phyloP scores from a whole-genome alignment of 2,797 vertebrate species.

The Typhlichthys subterraneus region DNA sequence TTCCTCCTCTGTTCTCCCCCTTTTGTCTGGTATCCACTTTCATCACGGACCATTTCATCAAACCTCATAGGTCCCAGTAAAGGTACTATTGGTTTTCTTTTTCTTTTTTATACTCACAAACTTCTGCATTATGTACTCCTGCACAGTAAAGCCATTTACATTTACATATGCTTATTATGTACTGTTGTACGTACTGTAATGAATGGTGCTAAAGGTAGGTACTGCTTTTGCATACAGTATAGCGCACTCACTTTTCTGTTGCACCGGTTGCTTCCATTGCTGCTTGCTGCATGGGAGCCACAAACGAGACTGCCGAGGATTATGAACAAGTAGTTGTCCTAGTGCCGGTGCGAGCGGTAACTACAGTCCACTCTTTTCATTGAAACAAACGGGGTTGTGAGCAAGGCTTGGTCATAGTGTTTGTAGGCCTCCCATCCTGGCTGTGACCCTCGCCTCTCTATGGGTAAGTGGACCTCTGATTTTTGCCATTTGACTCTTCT shows the following conservation, averaged over 20 bases:
- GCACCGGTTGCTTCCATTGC: conserved; percentile 44
- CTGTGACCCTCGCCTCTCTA: conserved; percentile 71
- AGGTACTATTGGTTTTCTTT: conserved; percentile 86
- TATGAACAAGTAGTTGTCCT: conserved; percentile 51
- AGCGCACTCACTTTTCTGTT: conserved; percentile 43
- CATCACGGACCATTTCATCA: conserved; percentile 99
- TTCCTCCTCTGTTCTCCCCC: conserved; percentile 79
- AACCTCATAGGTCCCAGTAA: conserved; percentile 98
- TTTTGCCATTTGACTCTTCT: conserved; percentile 76
- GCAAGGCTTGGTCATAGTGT: conserved; percentile 64
- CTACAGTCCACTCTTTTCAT: conserved; percentile 41
- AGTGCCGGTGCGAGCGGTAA: conserved; percentile 57
- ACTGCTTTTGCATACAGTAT: conserved; percentile 51
- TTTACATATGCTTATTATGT: conserved; percentile 39
- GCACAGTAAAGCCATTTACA: conserved; percentile 50
- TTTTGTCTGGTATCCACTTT: conserved; percentile 94
- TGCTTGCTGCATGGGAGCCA: conserved; percentile 70
- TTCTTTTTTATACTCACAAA: conserved; percentile 46
- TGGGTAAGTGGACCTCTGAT: conserved; percentile 80
- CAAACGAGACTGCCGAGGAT: conserved; percentile 50
- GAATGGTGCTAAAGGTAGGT: conserved; percentile 77
- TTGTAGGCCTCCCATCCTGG: conserved; percentile 68
- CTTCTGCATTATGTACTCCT: conserved; percentile 47
- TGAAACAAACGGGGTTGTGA: conserved; percentile 44
- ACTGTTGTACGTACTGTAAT: conserved; percentile 32